These are phyloP conservation scores for Rhagium mordax DNA, from an alignment of 2,888 invertebrate species.

Conservation along the genomic window DNA sequence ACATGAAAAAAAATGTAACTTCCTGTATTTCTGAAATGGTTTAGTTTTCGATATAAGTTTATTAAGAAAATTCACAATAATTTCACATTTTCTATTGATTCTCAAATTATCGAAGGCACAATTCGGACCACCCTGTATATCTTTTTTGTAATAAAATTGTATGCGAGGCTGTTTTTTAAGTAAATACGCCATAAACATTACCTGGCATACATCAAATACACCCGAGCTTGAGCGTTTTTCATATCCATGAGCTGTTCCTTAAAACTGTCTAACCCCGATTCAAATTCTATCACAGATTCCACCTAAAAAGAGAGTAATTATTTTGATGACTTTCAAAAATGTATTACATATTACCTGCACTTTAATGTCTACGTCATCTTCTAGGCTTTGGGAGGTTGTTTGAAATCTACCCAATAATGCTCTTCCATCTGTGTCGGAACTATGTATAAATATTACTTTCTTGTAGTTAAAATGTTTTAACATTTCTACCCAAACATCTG, in stretches of 20 bases:
- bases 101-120: too few species aligned
- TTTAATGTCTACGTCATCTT: slow-evolving; percentile 94
- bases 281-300: slow-evolving; percentile 93
- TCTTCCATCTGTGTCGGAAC: slow-evolving; percentile 95
- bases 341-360: slow-evolving; percentile 73
- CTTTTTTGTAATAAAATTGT: too few species aligned
- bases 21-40: too few species aligned
- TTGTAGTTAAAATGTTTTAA: slow-evolving; percentile 92
- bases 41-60: too few species aligned
- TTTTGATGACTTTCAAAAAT: too few species aligned
- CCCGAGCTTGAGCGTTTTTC: slow-evolving; percentile 89
- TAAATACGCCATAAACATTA: slow-evolving; percentile 67
- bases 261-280: slow-evolving; percentile 90
- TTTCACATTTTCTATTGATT: too few species aligned
- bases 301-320: too few species aligned
- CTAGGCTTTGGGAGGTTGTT: slow-evolving; percentile 91
- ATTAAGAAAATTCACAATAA: too few species aligned
- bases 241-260: slow-evolving; percentile 86
- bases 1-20: too few species aligned
- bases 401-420: slow-evolving; percentile 94
- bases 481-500: slow-evolving; percentile 97
- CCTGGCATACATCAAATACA: slow-evolving; percentile 95
- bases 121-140: too few species aligned
- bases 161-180: too few species aligned
- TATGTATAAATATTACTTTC: slow-evolving; percentile 95